Conservation (phyloP, 2,888 invertebrate species). For the Cyclophora albipunctata region DNA sequence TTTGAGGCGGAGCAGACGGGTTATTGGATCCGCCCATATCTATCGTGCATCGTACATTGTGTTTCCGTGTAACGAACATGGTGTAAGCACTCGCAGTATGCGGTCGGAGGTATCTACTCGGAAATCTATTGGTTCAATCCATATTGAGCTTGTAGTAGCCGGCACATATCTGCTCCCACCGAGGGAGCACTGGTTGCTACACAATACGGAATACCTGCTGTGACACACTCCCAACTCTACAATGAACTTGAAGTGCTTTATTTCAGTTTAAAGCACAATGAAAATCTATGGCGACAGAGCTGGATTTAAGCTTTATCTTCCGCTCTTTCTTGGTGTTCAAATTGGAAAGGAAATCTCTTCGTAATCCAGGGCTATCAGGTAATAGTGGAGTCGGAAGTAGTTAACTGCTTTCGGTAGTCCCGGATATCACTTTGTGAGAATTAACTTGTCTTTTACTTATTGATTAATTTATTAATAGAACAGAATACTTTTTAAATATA, state of each 20-base stretch:
- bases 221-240: conserved; percentile 1
- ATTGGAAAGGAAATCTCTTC: conserved; percentile 6
- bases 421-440: too few relatives aligned
- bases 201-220: not conserved
- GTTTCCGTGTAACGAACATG: conserved; percentile 16
- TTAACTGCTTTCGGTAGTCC: conserved; percentile 4
- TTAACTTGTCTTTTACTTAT: too few relatives aligned
- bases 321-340: conserved; percentile 5
- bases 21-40: conserved; percentile 11
- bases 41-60: conserved; percentile 9
- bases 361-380: conserved; percentile 5
- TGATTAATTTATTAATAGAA: too few relatives aligned
- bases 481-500: too few relatives aligned
- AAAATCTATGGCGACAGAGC: conserved; percentile 7
- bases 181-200: conserved; percentile 9
- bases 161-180: too few relatives aligned
- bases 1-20: conserved; percentile 6
- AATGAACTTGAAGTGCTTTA: conserved; percentile 1
- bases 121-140: conserved; percentile 16
- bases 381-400: conserved; percentile 2
- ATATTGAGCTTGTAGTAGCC: too few relatives aligned
- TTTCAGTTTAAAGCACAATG: conserved; percentile 4
- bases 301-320: conserved; percentile 1
- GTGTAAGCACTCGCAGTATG: conserved; percentile 10
- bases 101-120: conserved; percentile 18